phyloP scores from a whole-genome alignment of 2,113 vertebrate species.

The Nannobrachium achirus region DNA sequence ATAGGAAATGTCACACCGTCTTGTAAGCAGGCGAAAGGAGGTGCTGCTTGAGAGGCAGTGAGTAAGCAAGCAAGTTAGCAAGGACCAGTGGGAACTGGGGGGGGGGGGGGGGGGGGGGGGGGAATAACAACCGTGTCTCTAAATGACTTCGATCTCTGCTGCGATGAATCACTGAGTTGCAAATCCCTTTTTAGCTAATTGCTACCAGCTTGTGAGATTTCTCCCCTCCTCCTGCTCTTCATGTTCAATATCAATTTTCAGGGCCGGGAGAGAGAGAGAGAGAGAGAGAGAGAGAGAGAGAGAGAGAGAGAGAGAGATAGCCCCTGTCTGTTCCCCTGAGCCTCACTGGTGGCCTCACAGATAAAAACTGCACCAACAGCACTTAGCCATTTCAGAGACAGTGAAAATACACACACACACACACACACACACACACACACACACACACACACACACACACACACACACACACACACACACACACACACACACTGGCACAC shows the following conservation, averaged over 20 bases:
- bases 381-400: conserved; percentile 87
- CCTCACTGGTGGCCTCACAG: conserved; percentile 82
- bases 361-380: conserved; percentile 89
- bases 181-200: conserved; percentile 99
- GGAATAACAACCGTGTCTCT: conserved; percentile 79
- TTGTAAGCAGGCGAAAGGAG: conserved; percentile 82
- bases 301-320: conserved; percentile 80
- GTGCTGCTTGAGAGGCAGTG: conserved; percentile 69
- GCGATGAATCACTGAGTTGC: conserved; percentile 94
- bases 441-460: too few species aligned
- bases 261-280: conserved; percentile 71
- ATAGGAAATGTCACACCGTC: conserved; percentile 84
- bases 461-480: neutral
- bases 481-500: neutral
- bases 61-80: conserved; percentile 44
- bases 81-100: conserved; percentile 57
- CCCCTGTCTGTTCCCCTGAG: conserved; percentile 86
- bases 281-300: conserved; percentile 1
- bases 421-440: conserved; percentile 60
- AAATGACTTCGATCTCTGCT: conserved; percentile 92
- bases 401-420: conserved; percentile 61
- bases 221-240: conserved; percentile 75
- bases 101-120: conserved; percentile 16
- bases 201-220: conserved; percentile 95
- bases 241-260: conserved; percentile 99